Percentiles rank a stretch among this genome's conserved stretches.
Conservation (phyloP, 2,113 vertebrate species). For the Irena cyanogastra region DNA sequence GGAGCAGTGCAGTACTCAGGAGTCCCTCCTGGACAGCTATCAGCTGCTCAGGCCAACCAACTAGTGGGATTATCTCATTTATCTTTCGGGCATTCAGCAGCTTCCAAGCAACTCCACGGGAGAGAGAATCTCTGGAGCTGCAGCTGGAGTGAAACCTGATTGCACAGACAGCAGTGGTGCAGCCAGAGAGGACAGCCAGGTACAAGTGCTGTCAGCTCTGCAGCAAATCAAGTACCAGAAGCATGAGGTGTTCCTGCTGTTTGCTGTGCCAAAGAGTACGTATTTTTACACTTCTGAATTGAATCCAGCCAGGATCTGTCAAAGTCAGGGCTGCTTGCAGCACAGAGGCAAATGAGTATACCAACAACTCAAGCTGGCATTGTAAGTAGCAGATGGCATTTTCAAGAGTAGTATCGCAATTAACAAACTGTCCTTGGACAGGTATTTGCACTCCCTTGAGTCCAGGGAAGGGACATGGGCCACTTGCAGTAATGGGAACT, state of each 20-base stretch:
- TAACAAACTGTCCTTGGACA: not conserved
- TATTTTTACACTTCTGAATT: not conserved
- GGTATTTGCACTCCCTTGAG: not conserved
- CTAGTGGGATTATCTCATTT: not conserved
- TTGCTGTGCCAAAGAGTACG: not conserved
- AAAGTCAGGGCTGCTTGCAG: not conserved
- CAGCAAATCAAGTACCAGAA: not conserved
- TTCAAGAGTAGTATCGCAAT: not conserved
- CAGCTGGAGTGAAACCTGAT: not conserved
- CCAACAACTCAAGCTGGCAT: not conserved
- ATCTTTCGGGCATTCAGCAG: not conserved
- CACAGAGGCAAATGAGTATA: fast-evolving
- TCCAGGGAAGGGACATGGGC: not conserved
- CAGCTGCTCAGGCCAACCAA: not conserved
- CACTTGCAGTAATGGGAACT: not conserved
- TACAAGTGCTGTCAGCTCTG: fast-evolving
- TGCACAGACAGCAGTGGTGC: fast-evolving
- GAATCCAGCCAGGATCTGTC: not conserved
- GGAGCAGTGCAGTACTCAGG: not conserved
- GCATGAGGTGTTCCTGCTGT: not conserved
- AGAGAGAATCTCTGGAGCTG: not conserved
- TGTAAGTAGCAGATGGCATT: not conserved
- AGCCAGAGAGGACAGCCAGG: not conserved
- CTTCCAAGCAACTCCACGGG: fast-evolving
- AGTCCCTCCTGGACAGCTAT: not conserved